Evolutionary conservation across 2,888 invertebrate genomes (phyloP), one percentile per base, ranked within the genome.

Genomic region (Gnatocerus cornutus): DNA sequence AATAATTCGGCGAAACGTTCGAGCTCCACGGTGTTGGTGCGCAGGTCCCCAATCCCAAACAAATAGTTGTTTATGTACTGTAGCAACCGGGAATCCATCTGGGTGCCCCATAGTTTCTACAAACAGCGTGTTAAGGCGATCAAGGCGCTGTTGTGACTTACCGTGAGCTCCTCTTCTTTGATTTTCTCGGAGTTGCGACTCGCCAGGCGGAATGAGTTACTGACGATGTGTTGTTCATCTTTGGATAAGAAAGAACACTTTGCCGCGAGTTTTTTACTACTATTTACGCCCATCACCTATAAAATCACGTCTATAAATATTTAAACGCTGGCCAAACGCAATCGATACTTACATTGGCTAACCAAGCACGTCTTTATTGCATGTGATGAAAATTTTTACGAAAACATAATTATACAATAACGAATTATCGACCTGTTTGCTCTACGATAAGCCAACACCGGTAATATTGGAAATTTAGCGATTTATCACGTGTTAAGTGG

Each of bases 41-140:
- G 88, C 76, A 86, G 79, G 37, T 85, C 82, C 0, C 89, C 88
- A 12, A 86, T 87, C 48, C 89, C 89, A 83, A 91, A 92, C 63
- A 92, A 84, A 81, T 89, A 92, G 82, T 91, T 91, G 21, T 89
- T 88, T 30, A 91, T 87, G 79, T 90, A 91, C 82, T 91, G 90
- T 37, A 90, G 88, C 56, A 92, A 82, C 3, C 91, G 86, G 0
- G 89, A 88, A 80, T 92, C 92, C 83, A 92, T 90, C 79, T 90
- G 89, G 0, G 88, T 87, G 41, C 90, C 90, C 92, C 92, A 92
- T 80, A 89, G 86, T 87, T 90, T 91, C 91, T 92, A 68, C 16
- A 81, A 81, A 67, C 68, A 67, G 9, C 33, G 1, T 6, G n/a
- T 5, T 41, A 12, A n/a, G n/a, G n/a, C n/a, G n/a, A n/a, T 12